Conservation (phyloP, 2,113 vertebrate species). For the Oxyura jamaicensis region DNA sequence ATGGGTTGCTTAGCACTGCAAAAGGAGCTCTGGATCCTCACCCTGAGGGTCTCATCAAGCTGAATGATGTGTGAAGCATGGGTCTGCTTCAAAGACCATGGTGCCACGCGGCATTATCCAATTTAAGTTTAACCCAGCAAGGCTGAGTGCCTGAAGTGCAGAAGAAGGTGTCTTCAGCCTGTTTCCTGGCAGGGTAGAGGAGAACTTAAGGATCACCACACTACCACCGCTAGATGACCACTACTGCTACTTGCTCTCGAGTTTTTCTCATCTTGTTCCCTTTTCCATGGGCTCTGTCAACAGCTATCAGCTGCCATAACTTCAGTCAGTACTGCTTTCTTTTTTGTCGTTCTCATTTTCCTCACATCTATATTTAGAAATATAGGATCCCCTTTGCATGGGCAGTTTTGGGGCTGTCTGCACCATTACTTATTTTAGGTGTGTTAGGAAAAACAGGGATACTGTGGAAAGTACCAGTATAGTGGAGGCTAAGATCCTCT, state of each 20-base stretch:
- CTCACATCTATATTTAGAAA: not conserved
- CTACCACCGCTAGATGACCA: not conserved
- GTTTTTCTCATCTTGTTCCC: not conserved
- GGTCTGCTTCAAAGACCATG: not conserved
- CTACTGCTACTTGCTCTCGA: not conserved
- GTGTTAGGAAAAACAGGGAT: not conserved
- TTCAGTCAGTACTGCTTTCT: not conserved
- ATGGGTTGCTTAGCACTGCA: not conserved
- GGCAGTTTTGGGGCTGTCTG: not conserved
- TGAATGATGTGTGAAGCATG: not conserved
- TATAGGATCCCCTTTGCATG: not conserved
- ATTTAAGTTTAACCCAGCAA: not conserved
- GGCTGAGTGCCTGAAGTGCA: not conserved
- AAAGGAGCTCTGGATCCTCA: not conserved
- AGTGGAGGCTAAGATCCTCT: not conserved
- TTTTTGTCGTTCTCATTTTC: not conserved
- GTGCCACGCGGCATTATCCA: not conserved
- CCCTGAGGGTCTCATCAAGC: not conserved
- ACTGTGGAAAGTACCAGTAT: not conserved
- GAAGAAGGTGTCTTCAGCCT: not conserved
- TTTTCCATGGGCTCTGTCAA: not conserved
- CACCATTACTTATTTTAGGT: not conserved
- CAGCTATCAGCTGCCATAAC: not conserved
- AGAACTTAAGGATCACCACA: rapidly evolving
- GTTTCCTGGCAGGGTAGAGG: not conserved